A percentile compares a stretch with the other conserved stretches of the same genome.
phyloP scores from a whole-genome alignment of 2,888 invertebrate genomes.

The Axea sp. region DNA sequence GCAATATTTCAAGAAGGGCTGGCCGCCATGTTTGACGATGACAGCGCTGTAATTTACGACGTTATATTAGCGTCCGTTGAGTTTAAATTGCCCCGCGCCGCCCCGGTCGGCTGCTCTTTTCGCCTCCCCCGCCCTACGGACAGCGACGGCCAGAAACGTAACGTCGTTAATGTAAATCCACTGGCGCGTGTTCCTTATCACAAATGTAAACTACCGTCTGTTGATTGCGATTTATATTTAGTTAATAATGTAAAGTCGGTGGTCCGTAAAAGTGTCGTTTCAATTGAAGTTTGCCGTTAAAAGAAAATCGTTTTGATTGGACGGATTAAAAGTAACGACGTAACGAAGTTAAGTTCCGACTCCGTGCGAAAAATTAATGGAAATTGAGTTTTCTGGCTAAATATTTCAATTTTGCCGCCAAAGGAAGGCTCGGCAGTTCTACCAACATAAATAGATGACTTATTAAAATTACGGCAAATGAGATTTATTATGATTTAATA shows the following conservation, averaged over 20 bases:
- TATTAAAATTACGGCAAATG: too few species aligned
- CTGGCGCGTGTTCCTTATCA: constrained; percentile 24
- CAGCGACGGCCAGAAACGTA: constrained; percentile 7
- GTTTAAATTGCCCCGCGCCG: constrained; percentile 54
- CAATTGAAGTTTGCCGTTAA: constrained; percentile 18
- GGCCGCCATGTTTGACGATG: constrained; percentile 67
- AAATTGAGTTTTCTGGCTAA: too few species aligned
- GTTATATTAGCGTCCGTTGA: constrained; percentile 68
- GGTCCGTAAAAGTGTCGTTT: constrained; percentile 13
- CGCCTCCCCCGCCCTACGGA: constrained; percentile 7
- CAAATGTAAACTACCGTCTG: constrained; percentile 50
- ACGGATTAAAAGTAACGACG: constrained; percentile 9
- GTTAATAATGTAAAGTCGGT: constrained; percentile 35
- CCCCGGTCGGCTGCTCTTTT: constrained; percentile 31
- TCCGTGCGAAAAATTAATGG: too few species aligned
- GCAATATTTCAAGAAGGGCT: constrained; percentile 55
- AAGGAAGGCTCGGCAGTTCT: too few species aligned
- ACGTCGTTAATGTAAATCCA: constrained; percentile 26
- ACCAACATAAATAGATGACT: too few species aligned
- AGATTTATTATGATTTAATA: too few species aligned
- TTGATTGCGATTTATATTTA: constrained; percentile 49
- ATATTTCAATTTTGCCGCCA: too few species aligned
- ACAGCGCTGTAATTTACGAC: constrained; percentile 72
- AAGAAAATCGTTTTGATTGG: constrained; percentile 20
- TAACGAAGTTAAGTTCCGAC: constrained; percentile 14